Conservation (phyloP, 2,888 invertebrate species). For the Monoplex corrugatus region DNA sequence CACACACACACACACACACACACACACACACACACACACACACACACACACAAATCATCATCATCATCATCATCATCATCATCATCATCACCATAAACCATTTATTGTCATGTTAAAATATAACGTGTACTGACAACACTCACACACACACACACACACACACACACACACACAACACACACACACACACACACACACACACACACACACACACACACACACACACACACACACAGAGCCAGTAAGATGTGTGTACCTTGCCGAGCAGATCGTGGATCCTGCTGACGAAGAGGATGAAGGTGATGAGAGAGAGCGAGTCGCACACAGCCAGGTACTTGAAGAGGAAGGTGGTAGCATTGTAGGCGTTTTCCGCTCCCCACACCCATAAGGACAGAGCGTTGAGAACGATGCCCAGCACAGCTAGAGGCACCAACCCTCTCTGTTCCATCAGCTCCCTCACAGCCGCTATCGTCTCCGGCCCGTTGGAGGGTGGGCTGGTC, state of each 20-base stretch:
- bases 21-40: conserved; percentile 11
- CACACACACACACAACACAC: not conserved
- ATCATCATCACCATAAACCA: not conserved
- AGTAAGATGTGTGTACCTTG: not conserved
- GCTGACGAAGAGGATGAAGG: conserved; percentile 32
- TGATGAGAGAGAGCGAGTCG: conserved; percentile 16
- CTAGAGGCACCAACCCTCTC: not conserved
- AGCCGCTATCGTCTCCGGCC: not conserved
- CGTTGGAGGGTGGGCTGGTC: not conserved
- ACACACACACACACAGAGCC: not conserved
- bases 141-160: no score
- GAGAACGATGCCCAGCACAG: not conserved
- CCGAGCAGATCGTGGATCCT: not conserved
- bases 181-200: conserved; percentile 18
- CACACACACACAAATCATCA: not conserved
- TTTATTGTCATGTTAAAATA: no score
- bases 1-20: not conserved
- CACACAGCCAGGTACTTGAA: conserved; percentile 29
- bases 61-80: not conserved
- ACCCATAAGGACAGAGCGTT: conserved; percentile 17
- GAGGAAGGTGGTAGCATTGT: conserved; percentile 33
- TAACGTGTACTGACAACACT: no score
- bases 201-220: conserved; percentile 22
- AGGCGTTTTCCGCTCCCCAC: not conserved
- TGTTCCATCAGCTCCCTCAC: not conserved